These are phyloP conservation scores for Gymnobelideus leadbeateri DNA, from an alignment of 2,113 vertebrate species.

Conservation along the genomic window DNA sequence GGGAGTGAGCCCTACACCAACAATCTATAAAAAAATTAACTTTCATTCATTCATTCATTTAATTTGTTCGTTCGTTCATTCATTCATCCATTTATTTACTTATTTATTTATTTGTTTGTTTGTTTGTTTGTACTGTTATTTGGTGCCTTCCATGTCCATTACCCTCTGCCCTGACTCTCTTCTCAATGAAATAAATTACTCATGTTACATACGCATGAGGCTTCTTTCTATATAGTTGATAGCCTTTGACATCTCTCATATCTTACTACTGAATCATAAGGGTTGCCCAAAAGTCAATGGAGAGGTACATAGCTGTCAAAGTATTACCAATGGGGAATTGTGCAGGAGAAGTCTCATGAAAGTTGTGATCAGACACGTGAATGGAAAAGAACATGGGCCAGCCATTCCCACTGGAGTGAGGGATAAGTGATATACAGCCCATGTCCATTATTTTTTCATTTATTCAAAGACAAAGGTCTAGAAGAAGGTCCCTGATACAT, in stretches of 20 bases:
- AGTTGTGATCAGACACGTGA: not conserved
- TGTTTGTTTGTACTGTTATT: too few species aligned
- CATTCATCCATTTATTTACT: too few species aligned
- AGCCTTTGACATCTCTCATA: not conserved
- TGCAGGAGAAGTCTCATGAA: not conserved
- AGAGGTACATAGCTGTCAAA: not conserved
- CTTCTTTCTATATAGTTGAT: not conserved
- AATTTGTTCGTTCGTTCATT: too few species aligned
- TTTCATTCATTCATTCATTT: too few species aligned
- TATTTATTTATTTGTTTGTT: too few species aligned
- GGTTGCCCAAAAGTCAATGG: not conserved
- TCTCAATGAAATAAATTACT: not conserved
- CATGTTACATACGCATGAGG: not conserved
- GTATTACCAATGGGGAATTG: not conserved
- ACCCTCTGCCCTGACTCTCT: not conserved
- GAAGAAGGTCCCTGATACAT: not conserved
- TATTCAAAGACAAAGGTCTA: not conserved
- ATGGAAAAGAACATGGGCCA: not conserved
- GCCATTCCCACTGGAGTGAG: not conserved
- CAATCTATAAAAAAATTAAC: not conserved
- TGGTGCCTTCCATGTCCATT: not conserved
- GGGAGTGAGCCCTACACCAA: not conserved
- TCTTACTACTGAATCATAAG: not conserved
- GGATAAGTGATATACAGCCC: not conserved
- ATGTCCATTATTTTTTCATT: not conserved